Percentiles rank a stretch among this genome's conserved stretches.
phyloP scores from a whole-genome alignment of 1,140 invertebrate genomes.

The Drosophila sproati region DNA sequence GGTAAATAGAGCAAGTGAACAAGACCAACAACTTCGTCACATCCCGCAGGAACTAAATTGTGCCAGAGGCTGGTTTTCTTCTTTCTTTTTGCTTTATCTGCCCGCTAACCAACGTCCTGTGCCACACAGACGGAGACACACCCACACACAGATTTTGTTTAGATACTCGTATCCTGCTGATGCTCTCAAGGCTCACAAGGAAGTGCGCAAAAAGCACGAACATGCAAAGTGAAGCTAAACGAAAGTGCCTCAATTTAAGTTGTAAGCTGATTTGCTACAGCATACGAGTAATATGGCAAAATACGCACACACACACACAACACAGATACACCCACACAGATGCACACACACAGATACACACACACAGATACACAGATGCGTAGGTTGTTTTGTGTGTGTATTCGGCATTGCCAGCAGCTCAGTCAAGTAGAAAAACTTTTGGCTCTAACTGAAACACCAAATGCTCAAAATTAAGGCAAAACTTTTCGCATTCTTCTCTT shows the following conservation, averaged over 20 bases:
- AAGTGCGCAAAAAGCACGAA: slow-evolving; percentile 65
- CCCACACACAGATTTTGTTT: slow-evolving; percentile 12
- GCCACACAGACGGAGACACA: background rate
- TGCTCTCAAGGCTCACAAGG: slow-evolving; percentile 57
- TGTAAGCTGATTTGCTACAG: slow-evolving; percentile 78
- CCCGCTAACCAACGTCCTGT: background rate
- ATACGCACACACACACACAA: slow-evolving; percentile 21
- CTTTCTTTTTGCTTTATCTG: slow-evolving; percentile 65
- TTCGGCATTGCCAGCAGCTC: slow-evolving; percentile 41
- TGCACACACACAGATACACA: slow-evolving; percentile 30
- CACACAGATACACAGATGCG: slow-evolving; percentile 27
- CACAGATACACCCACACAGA: no score
- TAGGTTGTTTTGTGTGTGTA: slow-evolving; percentile 13
- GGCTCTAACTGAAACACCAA: slow-evolving; percentile 57
- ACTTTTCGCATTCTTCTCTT: slow-evolving; percentile 49
- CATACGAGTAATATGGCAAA: slow-evolving; percentile 56
- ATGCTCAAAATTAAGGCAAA: slow-evolving; percentile 74
- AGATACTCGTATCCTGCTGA: slow-evolving; percentile 24
- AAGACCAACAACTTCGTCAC: slow-evolving; percentile 47
- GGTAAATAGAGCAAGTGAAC: slow-evolving; percentile 78
- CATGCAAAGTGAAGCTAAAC: slow-evolving; percentile 82
- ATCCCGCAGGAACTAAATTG: slow-evolving; percentile 79
- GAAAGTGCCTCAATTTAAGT: slow-evolving; percentile 83
- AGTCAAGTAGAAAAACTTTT: slow-evolving; percentile 79
- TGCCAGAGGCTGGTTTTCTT: slow-evolving; percentile 59